Conservation (phyloP, 2,888 invertebrate species). For the Aphodius sticticus region DNA sequence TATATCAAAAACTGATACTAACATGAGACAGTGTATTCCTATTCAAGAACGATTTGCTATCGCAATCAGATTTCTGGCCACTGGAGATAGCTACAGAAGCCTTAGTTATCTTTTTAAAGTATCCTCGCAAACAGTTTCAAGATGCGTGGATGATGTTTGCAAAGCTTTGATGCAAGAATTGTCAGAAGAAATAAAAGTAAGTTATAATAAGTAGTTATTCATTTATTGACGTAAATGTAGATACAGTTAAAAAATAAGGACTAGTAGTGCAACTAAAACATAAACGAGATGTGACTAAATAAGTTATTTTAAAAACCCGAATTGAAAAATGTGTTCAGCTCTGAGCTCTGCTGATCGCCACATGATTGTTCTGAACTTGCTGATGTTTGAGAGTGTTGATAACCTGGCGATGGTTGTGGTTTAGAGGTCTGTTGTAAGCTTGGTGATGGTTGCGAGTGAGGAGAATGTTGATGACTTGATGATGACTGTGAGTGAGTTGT, state of each 20-base stretch:
- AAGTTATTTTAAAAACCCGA: not conserved
- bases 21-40: conserved; percentile 41
- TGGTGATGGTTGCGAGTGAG: conserved; percentile 9
- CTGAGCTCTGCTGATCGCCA: not conserved
- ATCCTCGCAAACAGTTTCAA: conserved; percentile 39
- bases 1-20: conserved; percentile 41
- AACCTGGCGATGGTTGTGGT: not conserved
- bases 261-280: not conserved
- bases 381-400: not conserved
- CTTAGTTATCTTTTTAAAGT: conserved; percentile 44
- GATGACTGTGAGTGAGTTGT: not conserved
- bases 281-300: not conserved
- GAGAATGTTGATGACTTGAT: not conserved
- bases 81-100: conserved; percentile 43
- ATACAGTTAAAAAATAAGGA: not conserved
- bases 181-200: conserved; percentile 10
- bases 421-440: not conserved
- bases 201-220: not conserved
- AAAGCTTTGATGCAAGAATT: conserved; percentile 31
- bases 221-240: not conserved
- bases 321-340: not conserved
- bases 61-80: conserved; percentile 42
- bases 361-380: not conserved
- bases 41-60: conserved; percentile 41
- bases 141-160: conserved; percentile 40